Evolutionary conservation across 2,888 invertebrate genomes (phyloP).

Genomic region (Cistogaster globosa): DNA sequence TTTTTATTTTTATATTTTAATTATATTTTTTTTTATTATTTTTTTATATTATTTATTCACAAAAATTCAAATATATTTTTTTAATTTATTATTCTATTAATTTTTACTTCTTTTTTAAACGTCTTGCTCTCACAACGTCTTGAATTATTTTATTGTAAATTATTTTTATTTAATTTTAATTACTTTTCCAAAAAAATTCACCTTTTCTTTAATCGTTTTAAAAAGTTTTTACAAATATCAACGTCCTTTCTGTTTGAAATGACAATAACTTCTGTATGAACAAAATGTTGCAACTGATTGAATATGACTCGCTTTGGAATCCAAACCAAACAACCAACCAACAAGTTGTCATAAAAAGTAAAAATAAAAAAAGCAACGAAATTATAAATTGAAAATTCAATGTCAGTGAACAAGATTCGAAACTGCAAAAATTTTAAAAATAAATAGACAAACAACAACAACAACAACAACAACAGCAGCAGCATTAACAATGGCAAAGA

Average conservation of each 20-base stretch:
- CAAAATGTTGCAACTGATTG: constrained; percentile 25
- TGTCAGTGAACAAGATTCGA: constrained; percentile 69
- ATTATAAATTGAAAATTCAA: constrained; percentile 64
- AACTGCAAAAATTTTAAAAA: constrained; percentile 5
- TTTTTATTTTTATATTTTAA: no score
- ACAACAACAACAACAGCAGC: neutral
- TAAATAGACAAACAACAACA: constrained; percentile 8
- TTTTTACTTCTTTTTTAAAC: no score
- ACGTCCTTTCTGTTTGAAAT: constrained; percentile 64
- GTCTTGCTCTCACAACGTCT: no score
- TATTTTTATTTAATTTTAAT: no score
- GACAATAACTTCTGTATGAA: constrained; percentile 52
- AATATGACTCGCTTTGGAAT: neutral
- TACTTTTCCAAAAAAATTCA: neutral
- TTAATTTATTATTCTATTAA: no score
- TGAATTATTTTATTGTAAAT: no score
- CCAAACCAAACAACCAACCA: constrained; percentile 22
- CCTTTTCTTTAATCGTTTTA: neutral
- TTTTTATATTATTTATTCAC: no score
- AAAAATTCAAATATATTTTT: no score
- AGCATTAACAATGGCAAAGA: neutral
- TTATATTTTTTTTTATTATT: no score
- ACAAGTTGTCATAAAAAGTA: constrained; percentile 51
- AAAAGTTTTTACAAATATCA: constrained; percentile 1
- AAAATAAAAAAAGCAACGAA: constrained; percentile 13